Conservation (phyloP, 2,797 vertebrate genomes). For the Petrocephalus sullivani region DNA sequence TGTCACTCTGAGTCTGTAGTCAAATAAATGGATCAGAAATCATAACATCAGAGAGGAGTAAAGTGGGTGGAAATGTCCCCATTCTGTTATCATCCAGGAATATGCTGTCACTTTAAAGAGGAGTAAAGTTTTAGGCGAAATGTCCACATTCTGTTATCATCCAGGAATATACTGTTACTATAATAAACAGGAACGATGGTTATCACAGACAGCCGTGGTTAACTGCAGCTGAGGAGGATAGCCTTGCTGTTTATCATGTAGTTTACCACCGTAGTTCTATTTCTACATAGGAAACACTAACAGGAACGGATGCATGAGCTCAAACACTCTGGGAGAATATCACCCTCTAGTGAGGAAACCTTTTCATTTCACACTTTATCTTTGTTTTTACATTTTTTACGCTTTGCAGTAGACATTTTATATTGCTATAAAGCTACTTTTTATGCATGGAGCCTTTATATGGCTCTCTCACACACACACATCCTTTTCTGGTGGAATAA, state of each 20-base stretch:
- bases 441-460: not conserved
- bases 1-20: not conserved
- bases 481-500: not conserved
- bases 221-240: not conserved
- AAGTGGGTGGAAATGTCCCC: not conserved
- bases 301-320: not conserved
- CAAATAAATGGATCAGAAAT: not conserved
- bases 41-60: not conserved
- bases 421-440: not conserved
- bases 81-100: not conserved
- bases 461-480: not conserved
- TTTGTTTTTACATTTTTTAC: not conserved
- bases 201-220: not conserved
- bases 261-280: not conserved
- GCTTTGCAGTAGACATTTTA: not conserved
- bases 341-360: not conserved
- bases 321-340: not conserved
- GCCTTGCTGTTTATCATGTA: not conserved
- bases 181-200: not conserved
- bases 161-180: not conserved
- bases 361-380: not conserved
- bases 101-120: not conserved
- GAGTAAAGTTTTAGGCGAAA: not conserved
- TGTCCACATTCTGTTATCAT: not conserved
- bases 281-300: not conserved